Conservation (phyloP, 2,888 invertebrate genomes). For the Conus canariensis region DNA sequence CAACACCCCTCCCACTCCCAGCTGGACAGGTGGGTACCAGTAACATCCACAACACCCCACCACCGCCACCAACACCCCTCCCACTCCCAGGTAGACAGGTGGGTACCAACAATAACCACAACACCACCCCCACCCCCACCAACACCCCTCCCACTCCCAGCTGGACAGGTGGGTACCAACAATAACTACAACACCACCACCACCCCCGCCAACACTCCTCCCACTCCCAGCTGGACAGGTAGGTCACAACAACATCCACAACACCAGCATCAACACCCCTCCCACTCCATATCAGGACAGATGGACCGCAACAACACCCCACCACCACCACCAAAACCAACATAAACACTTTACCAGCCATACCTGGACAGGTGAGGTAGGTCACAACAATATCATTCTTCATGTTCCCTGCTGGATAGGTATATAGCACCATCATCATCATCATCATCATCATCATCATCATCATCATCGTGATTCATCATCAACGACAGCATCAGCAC, state of each 20-base stretch:
- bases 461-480: constrained; percentile 30
- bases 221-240: constrained; percentile 51
- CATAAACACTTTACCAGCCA: constrained; percentile 55
- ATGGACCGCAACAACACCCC: no score
- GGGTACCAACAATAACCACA: no score
- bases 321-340: no score
- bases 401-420: constrained; percentile 48
- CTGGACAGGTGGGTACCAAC: constrained; percentile 16
- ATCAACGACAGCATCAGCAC: constrained; percentile 10
- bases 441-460: neutral
- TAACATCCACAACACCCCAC: neutral
- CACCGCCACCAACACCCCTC: neutral
- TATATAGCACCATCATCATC: constrained; percentile 45
- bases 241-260: neutral
- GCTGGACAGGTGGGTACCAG: constrained; percentile 50
- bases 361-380: constrained; percentile 49
- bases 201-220: constrained; percentile 11
- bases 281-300: no score
- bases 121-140: no score
- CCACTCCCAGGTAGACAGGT: no score
- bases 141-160: neutral
- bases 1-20: constrained; percentile 29
- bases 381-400: constrained; percentile 41
- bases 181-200: constrained; percentile 39
- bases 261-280: neutral